Percentiles rank a stretch among this genome's conserved stretches.
These are phyloP conservation scores for Acronicta leporina DNA, from an alignment of 2,888 invertebrate species.

Conservation along the genomic window DNA sequence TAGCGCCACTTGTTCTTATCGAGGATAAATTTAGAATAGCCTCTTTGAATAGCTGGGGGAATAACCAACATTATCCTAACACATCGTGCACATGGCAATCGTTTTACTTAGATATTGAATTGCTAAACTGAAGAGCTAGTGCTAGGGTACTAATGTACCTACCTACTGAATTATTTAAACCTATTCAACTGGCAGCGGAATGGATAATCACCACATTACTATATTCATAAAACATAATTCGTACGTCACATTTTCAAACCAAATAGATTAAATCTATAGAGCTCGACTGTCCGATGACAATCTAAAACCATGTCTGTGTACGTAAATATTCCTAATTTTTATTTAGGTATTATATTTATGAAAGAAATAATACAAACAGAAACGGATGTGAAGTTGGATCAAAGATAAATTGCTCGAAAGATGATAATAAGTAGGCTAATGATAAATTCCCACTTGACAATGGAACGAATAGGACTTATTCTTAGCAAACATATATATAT, in stretches of 20 bases:
- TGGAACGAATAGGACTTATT: background rate
- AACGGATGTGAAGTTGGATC: no score
- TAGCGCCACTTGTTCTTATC: slow-evolving; percentile 15
- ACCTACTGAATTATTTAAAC: slow-evolving; percentile 46
- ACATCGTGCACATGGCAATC: slow-evolving; percentile 14
- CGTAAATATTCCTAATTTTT: slow-evolving; percentile 41
- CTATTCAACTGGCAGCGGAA: slow-evolving; percentile 14
- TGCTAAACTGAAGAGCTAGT: slow-evolving; percentile 35
- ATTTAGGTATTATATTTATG: background rate
- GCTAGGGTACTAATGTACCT: no score
- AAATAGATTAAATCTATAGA: slow-evolving; percentile 44
- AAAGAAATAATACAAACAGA: background rate
- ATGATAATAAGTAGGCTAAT: no score
- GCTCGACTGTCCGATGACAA: slow-evolving; percentile 39
- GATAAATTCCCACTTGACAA: background rate
- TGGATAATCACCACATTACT: background rate
- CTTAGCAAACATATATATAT: no score
- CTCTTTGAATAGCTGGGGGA: slow-evolving; percentile 15
- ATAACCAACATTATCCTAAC: slow-evolving; percentile 26
- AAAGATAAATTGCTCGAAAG: no score
- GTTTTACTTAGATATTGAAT: slow-evolving; percentile 32
- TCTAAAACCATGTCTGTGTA: slow-evolving; percentile 61
- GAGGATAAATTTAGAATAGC: slow-evolving; percentile 37
- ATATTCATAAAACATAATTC: background rate
- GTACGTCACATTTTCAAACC: slow-evolving; percentile 30